These are phyloP conservation scores for Apistogramma diplotaenia DNA, from an alignment of 2,113 vertebrate genomes.

Conservation along the genomic window DNA sequence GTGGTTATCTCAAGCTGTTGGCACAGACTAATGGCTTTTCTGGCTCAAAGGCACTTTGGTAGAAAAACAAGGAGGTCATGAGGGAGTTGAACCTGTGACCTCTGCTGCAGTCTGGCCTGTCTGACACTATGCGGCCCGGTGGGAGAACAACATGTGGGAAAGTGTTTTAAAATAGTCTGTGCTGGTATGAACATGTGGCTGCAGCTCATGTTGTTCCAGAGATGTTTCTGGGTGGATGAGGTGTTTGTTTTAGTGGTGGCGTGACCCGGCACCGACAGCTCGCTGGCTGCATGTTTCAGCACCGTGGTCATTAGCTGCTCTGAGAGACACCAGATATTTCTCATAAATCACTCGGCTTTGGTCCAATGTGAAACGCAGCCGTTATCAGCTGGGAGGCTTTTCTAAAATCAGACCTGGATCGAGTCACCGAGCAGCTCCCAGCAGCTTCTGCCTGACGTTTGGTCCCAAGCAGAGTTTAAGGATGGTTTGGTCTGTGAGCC, in stretches of 20 bases:
- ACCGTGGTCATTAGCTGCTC: not conserved
- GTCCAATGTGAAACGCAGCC: constrained; percentile 14
- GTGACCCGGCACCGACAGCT: constrained; percentile 20
- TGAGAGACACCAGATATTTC: constrained; percentile 54
- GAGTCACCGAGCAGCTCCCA: not conserved
- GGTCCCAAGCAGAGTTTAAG: not conserved
- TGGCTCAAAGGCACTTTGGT: constrained; percentile 13
- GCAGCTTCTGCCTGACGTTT: not conserved
- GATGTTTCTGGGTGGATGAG: constrained; percentile 31
- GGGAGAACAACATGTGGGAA: constrained; percentile 26
- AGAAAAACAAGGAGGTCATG: not conserved
- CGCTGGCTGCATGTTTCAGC: constrained; percentile 2
- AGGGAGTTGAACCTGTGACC: constrained; percentile 44
- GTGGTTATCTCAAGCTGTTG: not conserved
- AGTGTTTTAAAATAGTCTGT: constrained; percentile 18
- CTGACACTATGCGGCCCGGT: not conserved
- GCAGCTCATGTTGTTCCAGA: constrained; percentile 21
- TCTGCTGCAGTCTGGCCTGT: not conserved
- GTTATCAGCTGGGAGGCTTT: constrained; percentile 33
- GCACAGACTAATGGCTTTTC: not conserved
- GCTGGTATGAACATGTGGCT: constrained; percentile 1
- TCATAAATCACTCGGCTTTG: constrained; percentile 47
- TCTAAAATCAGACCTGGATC: constrained; percentile 19
- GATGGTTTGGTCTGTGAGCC: not conserved
- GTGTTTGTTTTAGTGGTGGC: constrained; percentile 40